Evolutionary conservation across 1,140 invertebrate species (phyloP).

Genomic region (Bactericera cockerelli): DNA sequence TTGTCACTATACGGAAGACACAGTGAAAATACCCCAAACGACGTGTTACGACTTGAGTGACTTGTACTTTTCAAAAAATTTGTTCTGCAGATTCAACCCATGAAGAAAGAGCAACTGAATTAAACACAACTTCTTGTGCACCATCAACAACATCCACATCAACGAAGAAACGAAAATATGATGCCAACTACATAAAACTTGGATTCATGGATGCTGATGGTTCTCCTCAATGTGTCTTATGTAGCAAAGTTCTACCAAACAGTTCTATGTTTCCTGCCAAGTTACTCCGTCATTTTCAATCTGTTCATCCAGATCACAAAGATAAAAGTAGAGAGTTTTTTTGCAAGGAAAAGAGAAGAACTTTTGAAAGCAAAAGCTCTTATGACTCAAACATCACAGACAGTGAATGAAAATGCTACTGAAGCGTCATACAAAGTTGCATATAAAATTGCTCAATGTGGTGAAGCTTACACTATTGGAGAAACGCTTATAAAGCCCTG

Average conservation of each 20-base stretch:
- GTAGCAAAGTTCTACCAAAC: constrained; percentile 9
- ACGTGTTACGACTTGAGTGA: no score
- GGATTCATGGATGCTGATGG: constrained; percentile 14
- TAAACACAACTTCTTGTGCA: background rate
- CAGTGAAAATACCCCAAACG: no score
- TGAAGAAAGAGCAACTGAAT: background rate
- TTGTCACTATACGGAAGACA: no score
- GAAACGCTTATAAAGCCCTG: constrained; percentile 12
- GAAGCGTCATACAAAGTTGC: constrained; percentile 8
- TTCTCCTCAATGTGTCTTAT: constrained; percentile 9
- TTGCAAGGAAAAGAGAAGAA: background rate
- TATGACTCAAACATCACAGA: background rate
- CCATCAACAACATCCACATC: background rate
- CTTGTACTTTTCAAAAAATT: no score
- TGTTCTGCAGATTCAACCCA: background rate
- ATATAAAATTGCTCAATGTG: constrained; percentile 6
- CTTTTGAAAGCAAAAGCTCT: background rate
- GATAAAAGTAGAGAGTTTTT: constrained; percentile 2
- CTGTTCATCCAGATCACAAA: constrained; percentile 1
- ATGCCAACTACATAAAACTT: background rate
- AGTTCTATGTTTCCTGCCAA: constrained; percentile 8
- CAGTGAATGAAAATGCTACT: no score
- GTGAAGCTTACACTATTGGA: constrained; percentile 6
- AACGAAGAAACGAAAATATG: background rate
- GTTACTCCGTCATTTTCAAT: constrained; percentile 1